Evolutionary conservation across 2,888 invertebrate species (phyloP).

Genomic region (Eudasyphora cyanicolor): DNA sequence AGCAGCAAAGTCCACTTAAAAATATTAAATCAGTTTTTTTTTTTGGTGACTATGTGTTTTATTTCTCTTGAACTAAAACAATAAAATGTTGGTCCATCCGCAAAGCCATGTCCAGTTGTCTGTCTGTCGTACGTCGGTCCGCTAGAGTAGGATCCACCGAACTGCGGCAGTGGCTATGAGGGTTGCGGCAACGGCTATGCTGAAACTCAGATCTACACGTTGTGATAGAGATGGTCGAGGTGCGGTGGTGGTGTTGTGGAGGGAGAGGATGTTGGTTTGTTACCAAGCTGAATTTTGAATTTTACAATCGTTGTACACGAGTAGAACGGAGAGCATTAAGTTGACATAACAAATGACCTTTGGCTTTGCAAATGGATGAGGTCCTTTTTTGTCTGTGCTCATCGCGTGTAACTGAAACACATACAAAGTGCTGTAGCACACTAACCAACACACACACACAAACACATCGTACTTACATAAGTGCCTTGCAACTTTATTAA

Average conservation of each 20-base stretch:
- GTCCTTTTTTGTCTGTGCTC: not conserved
- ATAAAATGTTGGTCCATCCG: slow-evolving; percentile 4
- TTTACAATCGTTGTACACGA: not conserved
- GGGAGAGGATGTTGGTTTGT: too few relatives aligned
- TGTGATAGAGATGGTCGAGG: too few relatives aligned
- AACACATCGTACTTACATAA: not conserved
- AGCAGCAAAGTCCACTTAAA: slow-evolving; percentile 34
- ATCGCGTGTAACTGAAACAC: not conserved
- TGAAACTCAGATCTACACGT: too few relatives aligned
- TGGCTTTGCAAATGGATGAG: not conserved
- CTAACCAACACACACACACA: too few relatives aligned
- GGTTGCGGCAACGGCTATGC: not conserved
- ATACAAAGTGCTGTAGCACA: too few relatives aligned
- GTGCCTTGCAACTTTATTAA: slow-evolving; percentile 3
- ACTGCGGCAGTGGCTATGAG: not conserved
- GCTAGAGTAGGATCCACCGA: not conserved
- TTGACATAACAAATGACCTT: slow-evolving; percentile 36
- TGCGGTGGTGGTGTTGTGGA: too few relatives aligned
- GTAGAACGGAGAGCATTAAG: not conserved
- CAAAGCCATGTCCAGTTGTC: not conserved
- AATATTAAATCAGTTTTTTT: slow-evolving; percentile 20
- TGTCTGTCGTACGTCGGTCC: not conserved
- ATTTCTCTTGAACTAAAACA: slow-evolving; percentile 1
- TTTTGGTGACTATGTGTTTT: not conserved
- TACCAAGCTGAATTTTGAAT: not conserved